phyloP scores from a whole-genome alignment of 2,113 vertebrate genomes.

The Falco punctatus region DNA sequence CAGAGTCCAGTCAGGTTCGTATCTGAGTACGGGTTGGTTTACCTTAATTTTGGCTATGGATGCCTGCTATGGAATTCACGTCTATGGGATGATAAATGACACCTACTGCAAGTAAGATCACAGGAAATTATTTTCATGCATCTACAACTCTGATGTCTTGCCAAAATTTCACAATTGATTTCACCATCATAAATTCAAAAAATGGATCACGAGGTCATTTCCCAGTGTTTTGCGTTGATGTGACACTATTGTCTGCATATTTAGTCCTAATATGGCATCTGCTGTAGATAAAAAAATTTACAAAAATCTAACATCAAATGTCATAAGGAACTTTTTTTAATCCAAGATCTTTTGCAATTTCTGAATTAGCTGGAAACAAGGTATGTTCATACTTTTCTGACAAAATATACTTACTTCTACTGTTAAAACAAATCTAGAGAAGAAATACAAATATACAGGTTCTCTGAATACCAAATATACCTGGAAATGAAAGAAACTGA shows the following conservation, averaged over 20 bases:
- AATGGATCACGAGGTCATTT: conserved; percentile 60
- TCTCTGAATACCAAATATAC: conserved; percentile 47
- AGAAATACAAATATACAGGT: conserved; percentile 11
- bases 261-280: conserved; percentile 41
- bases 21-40: conserved; percentile 99
- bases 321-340: conserved; percentile 52
- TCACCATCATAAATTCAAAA: conserved; percentile 72
- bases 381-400: conserved; percentile 21
- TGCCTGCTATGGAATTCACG: conserved; percentile 94
- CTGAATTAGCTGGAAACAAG: conserved; percentile 29
- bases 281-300: conserved; percentile 70
- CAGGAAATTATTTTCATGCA: conserved; percentile 74
- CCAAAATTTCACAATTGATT: conserved; percentile 77
- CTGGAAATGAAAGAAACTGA: conserved; percentile 32
- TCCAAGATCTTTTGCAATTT: conserved; percentile 31
- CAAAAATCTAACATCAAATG: conserved; percentile 50
- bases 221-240: conserved; percentile 56
- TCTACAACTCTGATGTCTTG: conserved; percentile 73
- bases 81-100: conserved; percentile 99
- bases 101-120: conserved; percentile 97
- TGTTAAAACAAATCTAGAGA: conserved; percentile 11
- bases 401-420: conserved; percentile 10
- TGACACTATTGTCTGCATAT: conserved; percentile 67
- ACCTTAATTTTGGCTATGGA: conserved; percentile 98
- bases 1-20: conserved; percentile 97